phyloP scores from a whole-genome alignment of 64 coral and sea anemone species.

The Pocillopora damicornis region DNA sequence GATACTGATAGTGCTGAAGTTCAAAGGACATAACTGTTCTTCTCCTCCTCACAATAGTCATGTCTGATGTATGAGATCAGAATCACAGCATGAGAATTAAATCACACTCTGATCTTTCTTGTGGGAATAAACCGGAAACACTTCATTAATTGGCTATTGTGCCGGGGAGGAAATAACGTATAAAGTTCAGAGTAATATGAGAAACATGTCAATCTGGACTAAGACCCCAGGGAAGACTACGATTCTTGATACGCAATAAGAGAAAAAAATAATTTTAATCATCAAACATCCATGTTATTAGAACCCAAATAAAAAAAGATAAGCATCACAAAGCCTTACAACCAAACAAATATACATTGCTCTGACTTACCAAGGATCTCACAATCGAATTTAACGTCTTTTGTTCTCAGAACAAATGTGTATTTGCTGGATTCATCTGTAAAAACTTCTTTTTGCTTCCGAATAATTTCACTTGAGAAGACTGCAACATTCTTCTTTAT shows the following conservation, averaged over 20 bases:
- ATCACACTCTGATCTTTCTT: neutral
- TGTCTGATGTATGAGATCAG: neutral
- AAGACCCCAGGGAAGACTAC: neutral
- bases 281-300: neutral
- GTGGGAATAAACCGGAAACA: neutral
- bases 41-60: too few species aligned
- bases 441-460: slow-evolving; percentile 79
- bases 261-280: neutral
- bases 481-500: slow-evolving; percentile 67
- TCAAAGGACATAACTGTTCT: too few species aligned
- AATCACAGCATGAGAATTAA: neutral
- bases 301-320: neutral
- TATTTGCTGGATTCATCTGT: slow-evolving; percentile 59
- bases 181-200: slow-evolving; percentile 11
- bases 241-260: neutral
- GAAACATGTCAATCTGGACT: neutral
- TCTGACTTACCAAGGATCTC: slow-evolving; percentile 53
- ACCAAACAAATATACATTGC: neutral
- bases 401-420: slow-evolving; percentile 83
- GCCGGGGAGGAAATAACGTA: neutral
- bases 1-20: too few species aligned
- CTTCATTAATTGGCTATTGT: neutral
- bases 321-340: neutral
- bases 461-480: slow-evolving; percentile 79
- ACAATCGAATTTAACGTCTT: slow-evolving; percentile 70